Percentiles rank a stretch among this genome's conserved stretches.
These are phyloP conservation scores for Hipparchia semele DNA, from an alignment of 2,888 invertebrate genomes.

Conservation along the genomic window DNA sequence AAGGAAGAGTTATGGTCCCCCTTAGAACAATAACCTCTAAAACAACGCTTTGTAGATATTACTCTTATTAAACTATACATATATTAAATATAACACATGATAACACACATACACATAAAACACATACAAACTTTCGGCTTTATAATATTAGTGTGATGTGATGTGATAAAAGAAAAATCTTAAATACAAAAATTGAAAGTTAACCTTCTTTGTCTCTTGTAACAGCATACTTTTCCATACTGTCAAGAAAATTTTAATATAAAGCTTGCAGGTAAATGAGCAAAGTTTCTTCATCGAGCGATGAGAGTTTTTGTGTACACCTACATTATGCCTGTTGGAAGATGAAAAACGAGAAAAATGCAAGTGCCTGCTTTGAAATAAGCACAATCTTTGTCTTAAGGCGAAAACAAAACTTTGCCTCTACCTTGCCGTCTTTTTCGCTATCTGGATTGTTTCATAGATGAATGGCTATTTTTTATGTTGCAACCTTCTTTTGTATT, in stretches of 20 bases:
- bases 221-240: constrained; percentile 13
- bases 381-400: constrained; percentile 36
- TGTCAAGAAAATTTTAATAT: constrained; percentile 35
- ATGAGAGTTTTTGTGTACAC: constrained; percentile 38
- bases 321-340: constrained; percentile 36
- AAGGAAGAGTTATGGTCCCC: constrained; percentile 54
- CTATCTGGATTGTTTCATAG: constrained; percentile 23
- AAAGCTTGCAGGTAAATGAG: constrained; percentile 39
- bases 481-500: not conserved
- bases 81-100: too few relatives aligned
- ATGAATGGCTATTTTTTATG: constrained; percentile 14
- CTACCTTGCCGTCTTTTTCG: constrained; percentile 22
- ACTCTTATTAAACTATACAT: not conserved
- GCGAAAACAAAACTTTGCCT: constrained; percentile 30
- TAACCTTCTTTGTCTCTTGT: constrained; percentile 6
- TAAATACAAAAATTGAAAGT: not conserved
- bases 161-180: too few relatives aligned
- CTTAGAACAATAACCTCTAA: constrained; percentile 29
- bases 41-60: constrained; percentile 31
- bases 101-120: too few relatives aligned
- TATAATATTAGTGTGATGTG: too few relatives aligned
- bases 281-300: constrained; percentile 39
- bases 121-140: too few relatives aligned
- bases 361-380: constrained; percentile 37
- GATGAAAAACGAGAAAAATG: constrained; percentile 36